phyloP scores from a whole-genome alignment of 1,140 invertebrate genomes.

The Ostrea denselamellosa region DNA sequence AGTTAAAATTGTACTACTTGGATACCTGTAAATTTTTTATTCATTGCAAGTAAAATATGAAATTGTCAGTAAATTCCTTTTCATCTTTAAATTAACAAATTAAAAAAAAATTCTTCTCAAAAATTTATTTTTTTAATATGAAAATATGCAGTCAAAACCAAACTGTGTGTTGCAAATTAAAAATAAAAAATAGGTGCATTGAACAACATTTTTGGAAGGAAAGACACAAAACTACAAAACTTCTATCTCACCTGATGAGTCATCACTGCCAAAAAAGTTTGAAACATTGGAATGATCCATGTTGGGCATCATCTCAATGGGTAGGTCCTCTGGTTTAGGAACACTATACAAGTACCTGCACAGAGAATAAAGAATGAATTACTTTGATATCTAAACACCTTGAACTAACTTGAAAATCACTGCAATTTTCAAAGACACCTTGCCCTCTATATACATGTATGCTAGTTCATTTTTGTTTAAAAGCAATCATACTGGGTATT shows the following conservation, averaged over 20 bases:
- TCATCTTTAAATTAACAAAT: no score
- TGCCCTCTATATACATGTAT: no score
- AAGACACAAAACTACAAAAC: background rate
- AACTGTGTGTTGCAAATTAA: background rate
- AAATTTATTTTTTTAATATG: no score
- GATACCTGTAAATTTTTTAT: no score
- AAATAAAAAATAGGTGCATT: background rate
- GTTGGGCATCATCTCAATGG: conserved; percentile 57
- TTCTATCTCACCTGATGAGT: conserved; percentile 66
- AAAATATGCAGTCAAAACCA: no score
- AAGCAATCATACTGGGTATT: no score
- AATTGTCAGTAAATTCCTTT: no score
- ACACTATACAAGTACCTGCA: conserved; percentile 54
- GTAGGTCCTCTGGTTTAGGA: conserved; percentile 53
- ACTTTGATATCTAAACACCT: background rate
- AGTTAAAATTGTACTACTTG: no score
- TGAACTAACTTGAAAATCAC: background rate
- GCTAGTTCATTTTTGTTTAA: no score
- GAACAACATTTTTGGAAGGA: background rate
- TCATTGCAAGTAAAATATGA: no score
- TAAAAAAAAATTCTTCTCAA: no score
- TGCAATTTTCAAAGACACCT: background rate
- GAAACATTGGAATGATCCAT: conserved; percentile 68
- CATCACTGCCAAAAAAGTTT: conserved; percentile 73
- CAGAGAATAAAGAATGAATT: background rate